Conservation (phyloP, 1,140 invertebrate species). For the Harlomillsia oculata region DNA sequence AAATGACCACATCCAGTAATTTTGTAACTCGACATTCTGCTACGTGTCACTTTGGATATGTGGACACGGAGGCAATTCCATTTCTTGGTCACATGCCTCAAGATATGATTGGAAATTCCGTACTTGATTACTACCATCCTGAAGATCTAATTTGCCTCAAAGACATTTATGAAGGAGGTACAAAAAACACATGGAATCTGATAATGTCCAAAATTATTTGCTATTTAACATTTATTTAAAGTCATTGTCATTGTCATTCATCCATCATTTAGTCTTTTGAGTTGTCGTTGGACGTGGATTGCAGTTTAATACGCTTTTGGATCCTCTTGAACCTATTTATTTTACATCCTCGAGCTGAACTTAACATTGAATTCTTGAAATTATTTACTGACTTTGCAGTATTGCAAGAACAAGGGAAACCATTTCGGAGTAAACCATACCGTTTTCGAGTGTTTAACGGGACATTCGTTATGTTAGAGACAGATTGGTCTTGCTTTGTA, state of each 20-base stretch:
- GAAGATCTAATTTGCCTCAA: conserved; percentile 69
- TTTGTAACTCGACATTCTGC: conserved; percentile 70
- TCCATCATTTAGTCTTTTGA: no score
- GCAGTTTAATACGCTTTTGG: no score
- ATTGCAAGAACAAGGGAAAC: conserved; percentile 51
- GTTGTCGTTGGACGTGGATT: no score
- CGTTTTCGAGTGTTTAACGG: conserved; percentile 75
- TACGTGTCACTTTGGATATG: conserved; percentile 59
- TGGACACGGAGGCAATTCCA: conserved; percentile 65
- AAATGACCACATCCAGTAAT: conserved; percentile 38
- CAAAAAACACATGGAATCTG: no score
- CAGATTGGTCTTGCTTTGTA: conserved; percentile 86
- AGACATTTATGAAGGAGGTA: conserved; percentile 72
- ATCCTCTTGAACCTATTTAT: no score
- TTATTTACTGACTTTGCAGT: conserved; percentile 43
- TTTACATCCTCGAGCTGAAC: no score
- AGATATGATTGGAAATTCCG: conserved; percentile 67
- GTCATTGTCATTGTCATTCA: background rate
- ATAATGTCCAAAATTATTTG: no score
- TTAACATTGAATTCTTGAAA: background rate
- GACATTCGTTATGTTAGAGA: conserved; percentile 68
- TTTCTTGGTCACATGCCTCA: conserved; percentile 81
- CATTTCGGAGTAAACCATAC: conserved; percentile 64
- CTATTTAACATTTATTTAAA: no score
- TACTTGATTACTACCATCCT: conserved; percentile 79